Evolutionary conservation across 64 coral and sea anemone genomes (phyloP).

Genomic region (Stylophora pistillata): DNA sequence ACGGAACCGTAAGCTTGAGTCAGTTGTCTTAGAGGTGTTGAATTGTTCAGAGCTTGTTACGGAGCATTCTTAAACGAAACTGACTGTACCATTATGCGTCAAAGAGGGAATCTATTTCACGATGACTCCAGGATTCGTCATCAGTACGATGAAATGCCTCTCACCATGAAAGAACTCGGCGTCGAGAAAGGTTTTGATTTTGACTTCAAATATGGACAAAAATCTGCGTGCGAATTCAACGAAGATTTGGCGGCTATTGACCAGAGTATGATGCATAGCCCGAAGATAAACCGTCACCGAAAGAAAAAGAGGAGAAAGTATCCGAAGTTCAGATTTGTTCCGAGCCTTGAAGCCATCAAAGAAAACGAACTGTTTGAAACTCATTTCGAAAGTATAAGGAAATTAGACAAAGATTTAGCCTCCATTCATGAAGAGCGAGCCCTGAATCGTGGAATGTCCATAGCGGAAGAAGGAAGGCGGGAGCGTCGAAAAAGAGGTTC

Average conservation of each 20-base stretch:
- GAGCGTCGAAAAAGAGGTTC: constrained; percentile 8
- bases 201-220: constrained; percentile 68
- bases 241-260: constrained; percentile 6
- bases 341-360: constrained; percentile 61
- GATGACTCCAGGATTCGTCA: neutral
- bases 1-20: neutral
- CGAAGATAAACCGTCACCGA: constrained; percentile 38
- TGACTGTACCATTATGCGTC: neutral
- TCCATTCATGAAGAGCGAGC: constrained; percentile 35
- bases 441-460: neutral
- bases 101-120: constrained; percentile 14
- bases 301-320: constrained; percentile 38
- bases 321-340: constrained; percentile 48
- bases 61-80: neutral
- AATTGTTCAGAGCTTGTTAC: neutral
- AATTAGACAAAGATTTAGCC: constrained; percentile 26
- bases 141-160: neutral
- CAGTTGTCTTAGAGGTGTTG: neutral
- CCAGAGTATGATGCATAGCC: constrained; percentile 37
- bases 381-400: neutral
- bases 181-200: constrained; percentile 54
- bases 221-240: constrained; percentile 22
- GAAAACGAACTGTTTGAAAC: constrained; percentile 51
- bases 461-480: neutral
- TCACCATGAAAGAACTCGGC: constrained; percentile 38